Conservation (phyloP, 64 coral and sea anemone genomes). For the Actinia tenebrosa region DNA sequence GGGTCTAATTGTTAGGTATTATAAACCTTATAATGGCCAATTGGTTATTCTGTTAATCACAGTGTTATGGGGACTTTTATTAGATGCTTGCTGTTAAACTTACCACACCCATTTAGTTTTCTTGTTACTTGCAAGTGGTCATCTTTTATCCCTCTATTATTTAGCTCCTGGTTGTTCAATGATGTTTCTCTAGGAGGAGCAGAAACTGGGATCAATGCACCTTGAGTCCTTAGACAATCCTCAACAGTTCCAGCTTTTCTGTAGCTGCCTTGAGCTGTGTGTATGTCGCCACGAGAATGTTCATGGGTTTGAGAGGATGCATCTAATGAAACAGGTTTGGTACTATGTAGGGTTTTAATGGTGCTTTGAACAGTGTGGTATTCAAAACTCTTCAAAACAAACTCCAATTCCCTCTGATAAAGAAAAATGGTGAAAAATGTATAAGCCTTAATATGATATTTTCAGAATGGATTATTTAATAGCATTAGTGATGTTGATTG, state of each 20-base stretch:
- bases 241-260: background rate
- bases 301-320: background rate
- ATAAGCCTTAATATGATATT: too few species aligned
- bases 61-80: too few species aligned
- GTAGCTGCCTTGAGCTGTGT: background rate
- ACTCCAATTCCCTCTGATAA: constrained; percentile 40
- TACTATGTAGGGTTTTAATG: constrained; percentile 37
- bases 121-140: background rate
- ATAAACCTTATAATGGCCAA: too few species aligned
- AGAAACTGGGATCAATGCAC: constrained; percentile 28
- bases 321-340: constrained; percentile 26
- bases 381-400: constrained; percentile 50
- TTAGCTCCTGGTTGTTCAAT: background rate
- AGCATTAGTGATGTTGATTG: too few species aligned
- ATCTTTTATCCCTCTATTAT: background rate
- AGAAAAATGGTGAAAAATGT: background rate
- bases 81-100: background rate
- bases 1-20: too few species aligned
- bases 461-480: too few species aligned
- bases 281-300: background rate
- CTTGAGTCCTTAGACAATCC: background rate
- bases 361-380: constrained; percentile 43
- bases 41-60: too few species aligned
- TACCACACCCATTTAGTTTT: background rate
- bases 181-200: background rate